Evolutionary conservation across 2,797 vertebrate genomes (phyloP), one percentile per base, ranked within the genome.

Genomic region (Pyrocephalus nanus): DNA sequence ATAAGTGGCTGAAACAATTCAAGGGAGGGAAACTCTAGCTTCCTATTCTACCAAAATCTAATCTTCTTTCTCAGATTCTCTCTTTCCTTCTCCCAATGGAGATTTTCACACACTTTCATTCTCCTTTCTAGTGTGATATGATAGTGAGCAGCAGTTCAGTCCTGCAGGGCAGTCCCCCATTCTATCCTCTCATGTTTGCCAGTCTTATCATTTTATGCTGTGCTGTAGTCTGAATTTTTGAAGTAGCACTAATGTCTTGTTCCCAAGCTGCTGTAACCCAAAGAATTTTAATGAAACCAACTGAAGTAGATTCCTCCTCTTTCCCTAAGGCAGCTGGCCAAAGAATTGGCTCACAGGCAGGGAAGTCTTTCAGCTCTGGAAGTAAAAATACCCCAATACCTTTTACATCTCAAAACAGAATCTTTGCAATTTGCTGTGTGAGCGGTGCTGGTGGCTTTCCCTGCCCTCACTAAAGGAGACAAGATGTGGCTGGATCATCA

Each of bases 1-100:
- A 61, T 95, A 96, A 90, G 89, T 92, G 91, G 75, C 55, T 72
- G 89, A 95, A 94, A 88, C 65, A 81, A 92, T 92, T 96, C 70
- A 92, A 76, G 90, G 62, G 66, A 94, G 87, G 36, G 92, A 93
- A 96, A 95, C 27, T 80, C 79, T 94, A 94, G 58, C 79, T 95
- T 91, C 78, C 47, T 94, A 84, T 89, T 88, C 69, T 78, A 62
- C 79, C 67, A 84, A 78, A 93, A 86, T 91, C 89, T 92, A 92
- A 95, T 93, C 79, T 90, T 72, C 70, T 67, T 89, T 93, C 69
- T 95, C 89, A 84, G 32, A 72, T 83, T 94, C 76, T 78, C 78
- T 87, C 81, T 51, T 88, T 86, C 85, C 73, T 90, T 92, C 73
- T 81, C 51, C 50, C 70, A 72, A 9, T 38, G 72, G 72, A 69